Evolutionary conservation across 2,888 invertebrate genomes (phyloP).

Genomic region (Erebia ligea): DNA sequence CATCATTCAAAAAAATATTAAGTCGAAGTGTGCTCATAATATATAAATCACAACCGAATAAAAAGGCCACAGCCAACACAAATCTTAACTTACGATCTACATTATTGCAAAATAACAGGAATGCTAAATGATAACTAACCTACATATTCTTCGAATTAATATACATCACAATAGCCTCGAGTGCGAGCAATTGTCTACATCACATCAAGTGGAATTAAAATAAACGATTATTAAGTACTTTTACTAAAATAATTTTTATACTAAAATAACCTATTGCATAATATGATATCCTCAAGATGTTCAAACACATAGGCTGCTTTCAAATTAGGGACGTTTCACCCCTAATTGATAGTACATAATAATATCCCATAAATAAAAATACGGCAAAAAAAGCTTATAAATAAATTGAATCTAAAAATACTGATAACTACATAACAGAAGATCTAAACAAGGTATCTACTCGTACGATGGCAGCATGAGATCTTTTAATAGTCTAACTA

Average conservation of each 20-base stretch:
- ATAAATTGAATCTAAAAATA: constrained; percentile 15
- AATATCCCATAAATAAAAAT: background rate
- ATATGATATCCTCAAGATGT: constrained; percentile 5
- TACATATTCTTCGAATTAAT: constrained; percentile 17
- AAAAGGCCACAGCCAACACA: constrained; percentile 34
- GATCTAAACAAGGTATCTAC: background rate
- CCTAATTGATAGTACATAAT: no score
- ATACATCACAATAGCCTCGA: constrained; percentile 18
- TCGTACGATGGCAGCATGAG: constrained; percentile 5
- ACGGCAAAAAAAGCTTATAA: constrained; percentile 10
- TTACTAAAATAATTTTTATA: background rate
- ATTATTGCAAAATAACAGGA: constrained; percentile 33
- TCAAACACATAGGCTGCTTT: background rate
- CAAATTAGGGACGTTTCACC: no score
- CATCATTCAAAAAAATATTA: constrained; percentile 3
- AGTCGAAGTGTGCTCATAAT: constrained; percentile 20
- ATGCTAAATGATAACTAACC: constrained; percentile 29
- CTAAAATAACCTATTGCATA: background rate
- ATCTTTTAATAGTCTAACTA: constrained; percentile 7
- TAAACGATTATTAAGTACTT: constrained; percentile 18
- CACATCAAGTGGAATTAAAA: constrained; percentile 16
- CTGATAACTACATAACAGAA: constrained; percentile 12
- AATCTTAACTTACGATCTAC: constrained; percentile 30
- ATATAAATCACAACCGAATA: constrained; percentile 39
- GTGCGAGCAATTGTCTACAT: constrained; percentile 7